Percentiles rank a stretch among this genome's conserved stretches.
phyloP scores from a whole-genome alignment of 2,113 vertebrate species.

The Mohoua ochrocephala region DNA sequence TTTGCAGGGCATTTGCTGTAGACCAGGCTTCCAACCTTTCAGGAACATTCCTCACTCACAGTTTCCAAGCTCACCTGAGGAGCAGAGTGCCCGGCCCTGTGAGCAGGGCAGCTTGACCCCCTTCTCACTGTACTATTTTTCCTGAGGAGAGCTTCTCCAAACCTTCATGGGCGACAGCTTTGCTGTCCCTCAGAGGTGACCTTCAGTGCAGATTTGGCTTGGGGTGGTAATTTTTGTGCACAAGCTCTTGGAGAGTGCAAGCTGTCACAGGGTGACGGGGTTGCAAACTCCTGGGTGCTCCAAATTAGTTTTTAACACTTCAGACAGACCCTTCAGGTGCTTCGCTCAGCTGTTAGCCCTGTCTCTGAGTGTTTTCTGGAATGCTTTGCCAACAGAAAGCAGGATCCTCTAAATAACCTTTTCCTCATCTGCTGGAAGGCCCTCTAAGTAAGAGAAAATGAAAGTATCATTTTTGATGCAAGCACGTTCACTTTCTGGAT shows the following conservation, averaged over 20 bases:
- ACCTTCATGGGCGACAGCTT: not conserved
- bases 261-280: not conserved
- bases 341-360: not conserved
- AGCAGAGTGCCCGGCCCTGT: not conserved
- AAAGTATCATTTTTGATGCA: not conserved
- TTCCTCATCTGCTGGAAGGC: not conserved
- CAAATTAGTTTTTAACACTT: constrained; percentile 43
- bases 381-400: not conserved
- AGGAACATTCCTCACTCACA: not conserved
- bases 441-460: not conserved
- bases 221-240: not conserved
- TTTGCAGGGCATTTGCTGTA: not conserved
- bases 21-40: not conserved
- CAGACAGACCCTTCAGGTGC: not conserved
- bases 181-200: not conserved
- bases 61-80: not conserved
- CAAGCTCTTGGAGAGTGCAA: not conserved
- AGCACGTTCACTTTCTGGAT: not conserved
- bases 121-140: not conserved
- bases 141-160: not conserved
- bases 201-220: not conserved
- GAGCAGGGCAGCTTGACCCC: not conserved
- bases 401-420: not conserved
- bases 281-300: not conserved
- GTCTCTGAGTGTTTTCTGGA: not conserved